Percentiles rank a stretch among this genome's conserved stretches.
phyloP scores from a whole-genome alignment of 35 echinoderm and acorn worm genomes.

The Diadema setosum region DNA sequence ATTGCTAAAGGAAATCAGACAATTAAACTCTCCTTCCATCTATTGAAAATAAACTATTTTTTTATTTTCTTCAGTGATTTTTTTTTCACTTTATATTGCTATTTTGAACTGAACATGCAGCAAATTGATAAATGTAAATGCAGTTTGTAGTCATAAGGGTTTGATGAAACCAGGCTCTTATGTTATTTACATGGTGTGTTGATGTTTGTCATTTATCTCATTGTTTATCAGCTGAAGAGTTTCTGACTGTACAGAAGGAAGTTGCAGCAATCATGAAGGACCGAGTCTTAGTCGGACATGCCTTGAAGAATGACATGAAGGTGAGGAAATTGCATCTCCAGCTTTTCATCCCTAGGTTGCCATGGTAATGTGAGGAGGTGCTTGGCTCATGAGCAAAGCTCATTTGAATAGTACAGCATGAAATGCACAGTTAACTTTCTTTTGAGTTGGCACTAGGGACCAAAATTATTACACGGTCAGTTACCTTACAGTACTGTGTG shows the following conservation, averaged over 20 bases:
- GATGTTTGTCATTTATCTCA: too few species aligned
- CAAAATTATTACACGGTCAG: too few species aligned
- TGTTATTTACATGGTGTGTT: not conserved
- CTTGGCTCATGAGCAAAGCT: not conserved
- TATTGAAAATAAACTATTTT: too few species aligned
- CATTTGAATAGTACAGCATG: not conserved
- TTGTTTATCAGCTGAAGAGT: slow-evolving; percentile 61
- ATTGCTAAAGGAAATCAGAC: too few species aligned
- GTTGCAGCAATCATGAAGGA: slow-evolving; percentile 77
- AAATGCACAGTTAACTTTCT: not conserved
- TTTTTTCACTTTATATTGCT: not conserved
- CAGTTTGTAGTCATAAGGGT: too few species aligned
- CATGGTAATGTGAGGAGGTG: too few species aligned
- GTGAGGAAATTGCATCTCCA: not conserved
- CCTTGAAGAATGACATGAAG: slow-evolving; percentile 90
- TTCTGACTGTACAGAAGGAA: slow-evolving; percentile 76
- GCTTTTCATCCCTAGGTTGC: not conserved
- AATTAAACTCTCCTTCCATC: too few species aligned
- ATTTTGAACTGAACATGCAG: too few species aligned
- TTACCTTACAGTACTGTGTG: too few species aligned
- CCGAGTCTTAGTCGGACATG: slow-evolving; percentile 90
- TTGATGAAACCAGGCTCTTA: too few species aligned
- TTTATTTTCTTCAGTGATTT: not conserved
- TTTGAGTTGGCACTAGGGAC: too few species aligned
- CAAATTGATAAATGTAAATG: too few species aligned